A percentile compares a stretch with the other conserved stretches of the same genome.
Conservation (phyloP, 2,797 vertebrate genomes). For the Danio aesculapii region DNA sequence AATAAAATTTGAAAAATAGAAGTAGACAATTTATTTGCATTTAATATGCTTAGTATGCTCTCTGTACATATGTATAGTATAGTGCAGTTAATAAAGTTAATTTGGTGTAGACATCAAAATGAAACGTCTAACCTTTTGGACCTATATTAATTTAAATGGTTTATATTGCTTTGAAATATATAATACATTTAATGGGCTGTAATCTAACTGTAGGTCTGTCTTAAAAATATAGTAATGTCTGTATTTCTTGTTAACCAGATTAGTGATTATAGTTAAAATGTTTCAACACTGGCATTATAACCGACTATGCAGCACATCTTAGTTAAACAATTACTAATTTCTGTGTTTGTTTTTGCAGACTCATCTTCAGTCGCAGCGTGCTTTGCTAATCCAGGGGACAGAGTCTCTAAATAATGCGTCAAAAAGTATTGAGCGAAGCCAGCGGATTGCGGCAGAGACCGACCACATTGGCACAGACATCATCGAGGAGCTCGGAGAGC, state of each 20-base stretch:
- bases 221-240: neutral
- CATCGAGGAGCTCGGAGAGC: slow-evolving; percentile 95
- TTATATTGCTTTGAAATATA: too few relatives aligned
- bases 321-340: slow-evolving; percentile 10
- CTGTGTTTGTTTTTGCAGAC: slow-evolving; percentile 77
- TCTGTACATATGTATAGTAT: too few relatives aligned
- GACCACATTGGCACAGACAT: slow-evolving; percentile 93
- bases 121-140: too few relatives aligned
- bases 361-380: slow-evolving; percentile 87
- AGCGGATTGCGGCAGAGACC: slow-evolving; percentile 89
- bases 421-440: slow-evolving; percentile 92
- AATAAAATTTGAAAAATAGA: too few relatives aligned
- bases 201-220: too few relatives aligned
- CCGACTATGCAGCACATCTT: neutral
- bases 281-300: neutral
- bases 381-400: slow-evolving; percentile 90
- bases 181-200: too few relatives aligned
- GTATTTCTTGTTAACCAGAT: neutral
- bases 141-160: too few relatives aligned
- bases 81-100: too few relatives aligned
- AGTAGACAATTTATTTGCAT: too few relatives aligned
- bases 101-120: too few relatives aligned
- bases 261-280: neutral
- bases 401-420: slow-evolving; percentile 88
- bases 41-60: too few relatives aligned